phyloP scores from a whole-genome alignment of 2,797 vertebrate genomes.

The Linurgus olivaceus region DNA sequence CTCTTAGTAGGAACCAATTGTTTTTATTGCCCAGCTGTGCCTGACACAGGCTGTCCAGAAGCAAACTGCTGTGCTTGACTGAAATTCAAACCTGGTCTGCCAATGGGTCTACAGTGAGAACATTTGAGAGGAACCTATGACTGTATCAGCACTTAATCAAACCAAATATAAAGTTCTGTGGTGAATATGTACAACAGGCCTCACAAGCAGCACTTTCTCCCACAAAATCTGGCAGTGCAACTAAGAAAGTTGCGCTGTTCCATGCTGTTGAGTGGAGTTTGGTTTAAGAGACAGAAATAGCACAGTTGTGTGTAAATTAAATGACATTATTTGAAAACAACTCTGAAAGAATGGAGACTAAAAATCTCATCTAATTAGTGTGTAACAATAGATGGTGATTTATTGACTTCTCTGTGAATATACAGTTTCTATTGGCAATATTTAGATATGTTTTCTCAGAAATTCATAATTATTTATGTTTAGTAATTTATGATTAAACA shows the following conservation, averaged over 20 bases:
- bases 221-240: neutral
- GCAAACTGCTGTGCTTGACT: neutral
- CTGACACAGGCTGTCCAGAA: neutral
- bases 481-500: constrained; percentile 51
- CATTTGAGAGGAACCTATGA: neutral
- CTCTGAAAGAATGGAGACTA: neutral
- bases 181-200: neutral
- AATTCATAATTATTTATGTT: constrained; percentile 35
- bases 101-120: neutral
- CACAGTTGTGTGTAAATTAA: neutral
- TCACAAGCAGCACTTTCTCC: neutral
- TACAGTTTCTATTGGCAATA: constrained; percentile 53
- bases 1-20: neutral
- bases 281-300: constrained; percentile 18
- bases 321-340: constrained; percentile 14
- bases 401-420: constrained; percentile 52
- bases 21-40: neutral
- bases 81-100: neutral
- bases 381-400: constrained; percentile 36
- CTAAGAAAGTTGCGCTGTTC: neutral
- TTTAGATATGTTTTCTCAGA: constrained; percentile 47
- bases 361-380: neutral
- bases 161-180: neutral
- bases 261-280: neutral
- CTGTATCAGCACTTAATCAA: neutral